Evolutionary conservation across 2,797 vertebrate genomes (phyloP).

Genomic region (Pelodytes ibericus): DNA sequence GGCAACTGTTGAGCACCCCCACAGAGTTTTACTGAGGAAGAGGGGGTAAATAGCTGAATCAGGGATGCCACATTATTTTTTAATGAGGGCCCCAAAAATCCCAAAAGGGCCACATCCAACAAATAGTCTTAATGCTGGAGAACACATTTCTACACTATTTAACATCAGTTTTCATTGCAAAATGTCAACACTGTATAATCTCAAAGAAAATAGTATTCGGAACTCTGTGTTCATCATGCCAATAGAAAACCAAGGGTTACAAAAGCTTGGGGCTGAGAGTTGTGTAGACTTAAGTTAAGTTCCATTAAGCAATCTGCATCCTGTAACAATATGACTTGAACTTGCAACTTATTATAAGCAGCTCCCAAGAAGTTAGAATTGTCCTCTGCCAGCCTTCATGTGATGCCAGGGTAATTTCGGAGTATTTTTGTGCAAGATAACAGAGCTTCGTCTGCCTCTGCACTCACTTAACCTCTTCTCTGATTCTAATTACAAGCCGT

Average conservation of each 20-base stretch:
- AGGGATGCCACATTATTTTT: no score
- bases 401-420: conserved; percentile 51
- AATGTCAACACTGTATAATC: no score
- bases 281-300: not conserved
- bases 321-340: conserved; percentile 21
- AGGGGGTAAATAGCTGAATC: no score
- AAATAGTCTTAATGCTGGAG: no score
- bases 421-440: conserved; percentile 53
- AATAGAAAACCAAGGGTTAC: not conserved
- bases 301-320: conserved; percentile 10
- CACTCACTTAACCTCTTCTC: conserved; percentile 56
- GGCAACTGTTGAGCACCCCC: no score
- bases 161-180: no score
- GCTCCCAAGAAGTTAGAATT: conserved; percentile 23
- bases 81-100: no score
- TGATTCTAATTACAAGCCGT: conserved; percentile 53
- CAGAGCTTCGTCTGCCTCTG: conserved; percentile 35
- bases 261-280: not conserved
- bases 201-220: no score
- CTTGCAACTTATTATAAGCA: conserved; percentile 24
- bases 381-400: conserved; percentile 42
- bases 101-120: no score
- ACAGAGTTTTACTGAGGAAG: no score
- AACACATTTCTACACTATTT: no score
- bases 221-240: no score